Evolutionary conservation across 53 echinoderm and acorn worm genomes (phyloP).

Genomic region (Temnopleurus reevesii): DNA sequence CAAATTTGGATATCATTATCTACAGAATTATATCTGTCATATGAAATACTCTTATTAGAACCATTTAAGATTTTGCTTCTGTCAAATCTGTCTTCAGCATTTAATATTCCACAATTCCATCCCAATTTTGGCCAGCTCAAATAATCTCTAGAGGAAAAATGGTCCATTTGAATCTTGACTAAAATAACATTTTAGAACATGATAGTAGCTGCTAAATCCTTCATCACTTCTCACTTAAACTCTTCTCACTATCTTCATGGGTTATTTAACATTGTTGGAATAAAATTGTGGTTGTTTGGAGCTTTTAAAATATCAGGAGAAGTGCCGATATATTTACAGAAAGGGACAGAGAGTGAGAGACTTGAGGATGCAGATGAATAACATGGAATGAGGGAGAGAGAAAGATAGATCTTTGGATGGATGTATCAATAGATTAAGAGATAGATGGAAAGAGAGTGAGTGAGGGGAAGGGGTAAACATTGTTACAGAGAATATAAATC

Average conservation of each 20-base stretch:
- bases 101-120: background rate
- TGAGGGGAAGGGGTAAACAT: background rate
- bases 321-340: background rate
- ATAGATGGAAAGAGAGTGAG: background rate
- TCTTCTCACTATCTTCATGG: background rate
- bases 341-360: background rate
- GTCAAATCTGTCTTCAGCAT: background rate
- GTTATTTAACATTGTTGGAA: conserved; percentile 1
- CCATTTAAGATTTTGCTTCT: too few species aligned
- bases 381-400: background rate
- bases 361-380: background rate
- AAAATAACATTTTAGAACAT: background rate
- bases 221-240: conserved; percentile 49
- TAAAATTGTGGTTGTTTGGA: background rate
- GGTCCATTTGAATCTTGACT: background rate
- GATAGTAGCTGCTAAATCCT: background rate
- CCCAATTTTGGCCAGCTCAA: background rate
- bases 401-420: background rate
- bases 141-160: background rate
- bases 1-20: too few species aligned
- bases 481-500: background rate
- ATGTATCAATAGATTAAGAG: background rate
- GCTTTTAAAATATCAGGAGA: background rate
- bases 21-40: too few species aligned
- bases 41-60: too few species aligned